A percentile compares a stretch with the other conserved stretches of the same genome.
phyloP scores from a whole-genome alignment of 1,140 invertebrate genomes.

The Lepidurus arcticus region DNA sequence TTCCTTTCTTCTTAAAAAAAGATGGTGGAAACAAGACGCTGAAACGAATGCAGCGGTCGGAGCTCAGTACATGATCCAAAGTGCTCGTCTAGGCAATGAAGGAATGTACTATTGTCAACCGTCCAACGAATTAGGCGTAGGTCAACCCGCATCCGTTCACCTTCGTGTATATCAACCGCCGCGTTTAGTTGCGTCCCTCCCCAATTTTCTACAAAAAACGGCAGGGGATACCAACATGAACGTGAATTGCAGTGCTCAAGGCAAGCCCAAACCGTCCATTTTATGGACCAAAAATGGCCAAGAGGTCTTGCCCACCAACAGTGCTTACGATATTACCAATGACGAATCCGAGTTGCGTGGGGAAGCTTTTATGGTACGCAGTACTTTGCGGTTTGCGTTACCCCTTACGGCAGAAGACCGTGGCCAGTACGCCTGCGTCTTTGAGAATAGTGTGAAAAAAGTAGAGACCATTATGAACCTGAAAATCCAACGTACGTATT shows the following conservation, averaged over 20 bases:
- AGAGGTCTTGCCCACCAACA: conserved; percentile 54
- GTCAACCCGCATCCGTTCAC: conserved; percentile 70
- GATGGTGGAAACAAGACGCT: conserved; percentile 77
- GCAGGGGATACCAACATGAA: conserved; percentile 74
- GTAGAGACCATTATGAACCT: conserved; percentile 80
- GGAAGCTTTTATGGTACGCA: conserved; percentile 75
- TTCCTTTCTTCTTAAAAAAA: not conserved
- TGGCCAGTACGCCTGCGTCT: conserved; percentile 78
- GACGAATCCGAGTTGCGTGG: conserved; percentile 60
- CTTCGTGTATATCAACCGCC: conserved; percentile 82
- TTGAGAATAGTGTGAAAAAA: conserved; percentile 81
- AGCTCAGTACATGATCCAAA: conserved; percentile 73
- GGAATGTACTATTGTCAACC: conserved; percentile 85
- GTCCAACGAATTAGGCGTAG: conserved; percentile 77
- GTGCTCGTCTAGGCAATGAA: conserved; percentile 73
- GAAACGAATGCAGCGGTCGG: conserved; percentile 58
- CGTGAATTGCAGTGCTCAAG: conserved; percentile 73
- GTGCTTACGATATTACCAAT: conserved; percentile 66
- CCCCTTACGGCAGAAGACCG: conserved; percentile 75
- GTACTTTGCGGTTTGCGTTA: conserved; percentile 68
- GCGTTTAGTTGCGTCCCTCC: conserved; percentile 71
- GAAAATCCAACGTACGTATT: conserved; percentile 74
- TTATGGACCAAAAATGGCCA: conserved; percentile 80
- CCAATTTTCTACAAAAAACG: conserved; percentile 66
- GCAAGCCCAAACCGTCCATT: conserved; percentile 75